Conservation (phyloP, 1,140 invertebrate genomes). For the Scaptodrosophila lebanonensis region DNA sequence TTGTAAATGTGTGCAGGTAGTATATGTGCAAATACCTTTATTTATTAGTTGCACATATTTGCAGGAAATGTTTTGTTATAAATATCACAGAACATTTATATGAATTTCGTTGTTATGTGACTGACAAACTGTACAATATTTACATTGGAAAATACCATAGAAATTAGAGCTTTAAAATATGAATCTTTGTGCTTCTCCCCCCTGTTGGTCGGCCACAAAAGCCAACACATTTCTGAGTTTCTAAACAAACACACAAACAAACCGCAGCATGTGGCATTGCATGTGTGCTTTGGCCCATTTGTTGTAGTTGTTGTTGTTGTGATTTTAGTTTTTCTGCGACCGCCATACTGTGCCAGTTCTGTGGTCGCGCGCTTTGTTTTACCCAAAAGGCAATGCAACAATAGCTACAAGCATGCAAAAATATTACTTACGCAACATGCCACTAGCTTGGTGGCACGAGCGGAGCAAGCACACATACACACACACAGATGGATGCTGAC, state of each 20-base stretch:
- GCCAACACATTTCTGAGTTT: conserved; percentile 15
- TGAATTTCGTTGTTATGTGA: conserved; percentile 33
- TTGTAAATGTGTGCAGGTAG: too few species aligned
- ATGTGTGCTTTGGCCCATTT: conserved; percentile 22
- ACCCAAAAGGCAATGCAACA: conserved; percentile 48
- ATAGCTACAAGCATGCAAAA: conserved; percentile 29
- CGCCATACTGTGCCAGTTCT: conserved; percentile 51
- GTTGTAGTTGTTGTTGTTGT: conserved; percentile 18
- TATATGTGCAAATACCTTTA: conserved; percentile 51
- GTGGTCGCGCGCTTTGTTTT: conserved; percentile 63
- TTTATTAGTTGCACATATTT: conserved; percentile 62
- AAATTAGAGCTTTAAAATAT: conserved; percentile 57
- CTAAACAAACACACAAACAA: conserved; percentile 37
- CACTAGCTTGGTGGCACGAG: conserved; percentile 18
- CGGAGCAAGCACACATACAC: conserved; percentile 6
- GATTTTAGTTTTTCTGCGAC: conserved; percentile 27
- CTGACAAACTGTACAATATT: conserved; percentile 50
- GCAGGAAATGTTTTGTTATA: conserved; percentile 23
- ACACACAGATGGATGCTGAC: conserved; percentile 5
- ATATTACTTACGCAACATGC: conserved; percentile 33
- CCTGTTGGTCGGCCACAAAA: too few species aligned
- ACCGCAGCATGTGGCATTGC: conserved; percentile 64
- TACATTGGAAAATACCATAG: conserved; percentile 35
- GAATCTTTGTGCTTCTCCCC: conserved; percentile 14
- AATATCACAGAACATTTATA: conserved; percentile 11